Conservation (phyloP, 92 coral and sea anemone species). For the Chrysogorgia sp. region DNA sequence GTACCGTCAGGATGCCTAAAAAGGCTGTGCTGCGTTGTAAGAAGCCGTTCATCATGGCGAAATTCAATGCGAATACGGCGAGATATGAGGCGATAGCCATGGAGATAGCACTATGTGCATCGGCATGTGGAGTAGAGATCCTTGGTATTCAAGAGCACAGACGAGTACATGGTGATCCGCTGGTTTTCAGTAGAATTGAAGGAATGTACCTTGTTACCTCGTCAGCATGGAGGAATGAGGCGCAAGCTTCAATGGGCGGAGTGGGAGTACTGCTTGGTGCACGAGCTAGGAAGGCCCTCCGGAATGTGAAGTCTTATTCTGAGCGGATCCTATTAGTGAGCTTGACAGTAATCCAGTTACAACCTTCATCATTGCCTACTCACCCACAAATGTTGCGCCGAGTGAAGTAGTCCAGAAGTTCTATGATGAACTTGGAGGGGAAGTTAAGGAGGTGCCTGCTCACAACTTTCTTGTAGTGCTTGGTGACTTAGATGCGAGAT, state of each 20-base stretch:
- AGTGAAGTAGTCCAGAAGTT: not conserved
- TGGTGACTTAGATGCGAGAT: slow-evolving; percentile 21
- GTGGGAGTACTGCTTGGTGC: slow-evolving; percentile 17
- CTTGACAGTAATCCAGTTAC: slow-evolving; percentile 6
- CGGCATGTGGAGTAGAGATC: slow-evolving; percentile 9
- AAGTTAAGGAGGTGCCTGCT: not conserved
- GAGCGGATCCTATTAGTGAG: not conserved
- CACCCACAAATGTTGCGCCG: slow-evolving; percentile 10
- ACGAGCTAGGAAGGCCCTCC: slow-evolving; percentile 8
- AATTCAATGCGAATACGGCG: slow-evolving; percentile 25
- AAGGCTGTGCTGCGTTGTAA: slow-evolving; percentile 30
- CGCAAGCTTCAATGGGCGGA: slow-evolving; percentile 30
- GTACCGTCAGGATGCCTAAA: too few relatives aligned
- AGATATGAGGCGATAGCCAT: slow-evolving; percentile 3
- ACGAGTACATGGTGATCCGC: slow-evolving; percentile 6
- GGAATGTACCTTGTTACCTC: slow-evolving; percentile 19
- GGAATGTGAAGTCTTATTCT: not conserved
- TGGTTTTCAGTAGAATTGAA: not conserved
- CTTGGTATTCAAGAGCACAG: slow-evolving; percentile 21
- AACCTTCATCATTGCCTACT: slow-evolving; percentile 12
- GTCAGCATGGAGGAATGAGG: slow-evolving; percentile 41
- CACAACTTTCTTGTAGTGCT: slow-evolving; percentile 19
- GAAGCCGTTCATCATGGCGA: slow-evolving; percentile 23
- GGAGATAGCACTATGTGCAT: not conserved
- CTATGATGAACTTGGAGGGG: not conserved